A percentile compares a stretch with the other conserved stretches of the same genome.
These are phyloP conservation scores for Oxytorus armatus DNA, from an alignment of 2,888 invertebrate genomes.

Conservation along the genomic window DNA sequence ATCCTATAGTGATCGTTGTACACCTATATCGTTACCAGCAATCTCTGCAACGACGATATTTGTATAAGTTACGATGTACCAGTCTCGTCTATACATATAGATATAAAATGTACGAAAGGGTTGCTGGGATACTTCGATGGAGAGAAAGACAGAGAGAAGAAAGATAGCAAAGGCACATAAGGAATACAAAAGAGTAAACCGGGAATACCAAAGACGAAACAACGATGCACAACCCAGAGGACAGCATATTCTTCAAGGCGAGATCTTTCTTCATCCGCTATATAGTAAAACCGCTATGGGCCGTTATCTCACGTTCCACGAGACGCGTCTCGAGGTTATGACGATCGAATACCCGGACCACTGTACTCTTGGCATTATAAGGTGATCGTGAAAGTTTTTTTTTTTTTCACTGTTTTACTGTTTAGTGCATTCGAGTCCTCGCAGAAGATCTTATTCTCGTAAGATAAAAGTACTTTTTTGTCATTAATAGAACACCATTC, in stretches of 20 bases:
- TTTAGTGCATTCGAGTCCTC: background rate
- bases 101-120: conserved; percentile 20
- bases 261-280: conserved; percentile 47
- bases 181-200: conserved; percentile 64
- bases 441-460: no score
- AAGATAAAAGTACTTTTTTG: no score
- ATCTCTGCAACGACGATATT: conserved; percentile 53
- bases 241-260: conserved; percentile 35
- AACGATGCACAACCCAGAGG: conserved; percentile 16
- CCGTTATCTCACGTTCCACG: conserved; percentile 58
- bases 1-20: conserved; percentile 51
- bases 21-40: conserved; percentile 57
- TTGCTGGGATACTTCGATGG: no score
- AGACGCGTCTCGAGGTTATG: conserved; percentile 42
- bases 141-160: conserved; percentile 42
- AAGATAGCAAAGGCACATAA: conserved; percentile 42
- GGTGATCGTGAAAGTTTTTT: no score
- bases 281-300: conserved; percentile 53
- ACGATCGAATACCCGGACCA: conserved; percentile 29
- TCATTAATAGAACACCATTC: no score
- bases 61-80: conserved; percentile 51
- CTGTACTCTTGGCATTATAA: no score
- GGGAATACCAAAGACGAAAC: conserved; percentile 56
- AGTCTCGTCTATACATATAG: conserved; percentile 22
- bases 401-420: background rate